A percentile compares a stretch with the other conserved stretches of the same genome.
Conservation (phyloP, 2,797 vertebrate species). For the Eupleurogrammus muticus region DNA sequence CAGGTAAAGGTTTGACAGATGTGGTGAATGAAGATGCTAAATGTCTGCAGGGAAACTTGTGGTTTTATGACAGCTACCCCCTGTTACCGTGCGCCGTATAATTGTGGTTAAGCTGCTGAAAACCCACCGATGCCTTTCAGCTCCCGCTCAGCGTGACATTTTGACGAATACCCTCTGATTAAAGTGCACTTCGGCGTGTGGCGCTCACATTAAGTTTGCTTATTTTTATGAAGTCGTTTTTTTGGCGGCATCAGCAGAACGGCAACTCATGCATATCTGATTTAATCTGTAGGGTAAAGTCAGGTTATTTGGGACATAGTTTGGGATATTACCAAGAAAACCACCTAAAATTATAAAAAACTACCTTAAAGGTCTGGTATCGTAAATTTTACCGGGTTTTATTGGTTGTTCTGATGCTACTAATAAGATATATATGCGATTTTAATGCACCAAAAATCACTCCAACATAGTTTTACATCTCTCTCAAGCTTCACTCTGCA, state of each 20-base stretch:
- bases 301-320: too few species aligned
- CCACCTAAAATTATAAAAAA: too few species aligned
- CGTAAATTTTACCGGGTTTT: too few species aligned
- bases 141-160: background rate
- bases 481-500: too few species aligned
- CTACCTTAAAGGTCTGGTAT: too few species aligned
- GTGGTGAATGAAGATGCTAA: background rate
- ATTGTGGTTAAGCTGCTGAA: background rate
- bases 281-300: background rate
- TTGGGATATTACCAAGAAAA: too few species aligned
- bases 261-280: background rate
- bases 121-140: background rate
- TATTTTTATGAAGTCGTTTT: background rate
- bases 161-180: background rate
- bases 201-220: background rate
- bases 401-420: too few species aligned
- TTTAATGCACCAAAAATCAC: too few species aligned
- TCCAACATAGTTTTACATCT: too few species aligned
- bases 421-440: too few species aligned
- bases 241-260: too few species aligned
- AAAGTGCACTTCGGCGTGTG: background rate
- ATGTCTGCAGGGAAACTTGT: background rate
- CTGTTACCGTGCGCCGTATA: background rate
- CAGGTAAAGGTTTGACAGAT: constrained; percentile 39
- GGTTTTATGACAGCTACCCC: background rate